Evolutionary conservation across 2,888 invertebrate species (phyloP).

Genomic region (Drosophila antonietae): DNA sequence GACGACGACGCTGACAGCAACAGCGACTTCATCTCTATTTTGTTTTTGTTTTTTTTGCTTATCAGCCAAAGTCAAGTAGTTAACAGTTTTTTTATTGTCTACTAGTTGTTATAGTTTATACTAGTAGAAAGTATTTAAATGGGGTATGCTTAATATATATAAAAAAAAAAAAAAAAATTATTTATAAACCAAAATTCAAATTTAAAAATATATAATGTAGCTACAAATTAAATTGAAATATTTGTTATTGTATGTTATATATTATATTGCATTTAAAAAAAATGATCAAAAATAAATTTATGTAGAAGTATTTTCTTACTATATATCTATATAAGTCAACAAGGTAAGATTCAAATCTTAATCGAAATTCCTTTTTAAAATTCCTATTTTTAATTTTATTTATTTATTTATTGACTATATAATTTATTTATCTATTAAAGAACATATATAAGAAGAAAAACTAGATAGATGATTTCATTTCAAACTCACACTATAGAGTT

Average conservation of each 20-base stretch:
- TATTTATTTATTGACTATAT: too few species aligned
- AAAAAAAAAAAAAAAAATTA: too few species aligned
- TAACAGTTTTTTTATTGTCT: constrained; percentile 11
- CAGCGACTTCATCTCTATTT: not conserved
- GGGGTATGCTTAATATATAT: not conserved
- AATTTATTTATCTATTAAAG: not conserved
- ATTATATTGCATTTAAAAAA: too few species aligned
- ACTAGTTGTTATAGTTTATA: not conserved
- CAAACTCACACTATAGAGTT: not conserved
- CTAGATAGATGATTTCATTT: not conserved
- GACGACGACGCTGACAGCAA: not conserved
- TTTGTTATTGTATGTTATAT: too few species aligned
- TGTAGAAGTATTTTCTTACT: not conserved
- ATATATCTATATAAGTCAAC: not conserved
- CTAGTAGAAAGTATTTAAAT: not conserved
- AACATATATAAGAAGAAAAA: not conserved
- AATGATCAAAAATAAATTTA: not conserved
- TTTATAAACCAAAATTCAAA: too few species aligned
- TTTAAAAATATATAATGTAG: not conserved
- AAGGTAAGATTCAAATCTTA: too few species aligned
- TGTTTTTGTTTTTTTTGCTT: constrained; percentile 27
- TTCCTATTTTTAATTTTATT: too few species aligned
- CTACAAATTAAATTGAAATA: not conserved
- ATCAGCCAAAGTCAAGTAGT: constrained; percentile 26
- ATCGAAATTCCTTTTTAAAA: too few species aligned